Evolutionary conservation across 2,113 vertebrate species (phyloP), one percentile per base, ranked within the genome.

Genomic region (Lepus timidus): DNA sequence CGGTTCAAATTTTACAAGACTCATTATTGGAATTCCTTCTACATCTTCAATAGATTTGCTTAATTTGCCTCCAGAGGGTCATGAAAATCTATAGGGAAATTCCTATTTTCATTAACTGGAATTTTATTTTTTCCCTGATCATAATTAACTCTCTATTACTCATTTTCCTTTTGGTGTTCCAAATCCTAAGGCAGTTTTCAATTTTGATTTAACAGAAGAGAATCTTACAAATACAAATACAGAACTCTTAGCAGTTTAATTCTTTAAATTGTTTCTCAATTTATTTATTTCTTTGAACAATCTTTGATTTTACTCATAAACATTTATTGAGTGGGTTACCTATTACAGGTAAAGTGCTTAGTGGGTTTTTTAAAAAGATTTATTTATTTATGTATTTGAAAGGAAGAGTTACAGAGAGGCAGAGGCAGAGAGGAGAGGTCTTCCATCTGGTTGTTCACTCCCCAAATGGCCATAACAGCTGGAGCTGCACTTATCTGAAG

Each of bases 21-120:
- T 96, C 75, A 58, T 96, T 96, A 96, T 83, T 95, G 79, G 83
- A 92, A 95, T 95, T 95, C 88, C 65, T 95, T 96, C 75, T 84
- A 81, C 65, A 52, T 78, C 55, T 61, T 91, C 67, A 89, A 55
- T 65, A 95, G 70, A 92, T 96, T 93, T 97, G 78, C 12, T 96
- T 97, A 95, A 96, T 91, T 96, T 97, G 64, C 65, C 79, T 94
- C 65, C 29, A 73, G 88, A 88, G 88, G 49, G 23, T 71, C 9
- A 22, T 39, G 7, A 79, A 36, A 51, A 83, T 94, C 91, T 88
- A 64, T 64, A 80, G 87, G 51, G 74, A 93, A 80, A n/a, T 80
- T 93, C 29, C 17, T 58, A 71, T 62, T 92, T 83, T 91, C 58
- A 31, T 89, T 97, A 93, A 62, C 64, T 80, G 75, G 79, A 86